Percentiles rank a stretch among this genome's conserved stretches.
phyloP scores from a whole-genome alignment of 2,888 invertebrate species.

The Aspidiotus rigidus region DNA sequence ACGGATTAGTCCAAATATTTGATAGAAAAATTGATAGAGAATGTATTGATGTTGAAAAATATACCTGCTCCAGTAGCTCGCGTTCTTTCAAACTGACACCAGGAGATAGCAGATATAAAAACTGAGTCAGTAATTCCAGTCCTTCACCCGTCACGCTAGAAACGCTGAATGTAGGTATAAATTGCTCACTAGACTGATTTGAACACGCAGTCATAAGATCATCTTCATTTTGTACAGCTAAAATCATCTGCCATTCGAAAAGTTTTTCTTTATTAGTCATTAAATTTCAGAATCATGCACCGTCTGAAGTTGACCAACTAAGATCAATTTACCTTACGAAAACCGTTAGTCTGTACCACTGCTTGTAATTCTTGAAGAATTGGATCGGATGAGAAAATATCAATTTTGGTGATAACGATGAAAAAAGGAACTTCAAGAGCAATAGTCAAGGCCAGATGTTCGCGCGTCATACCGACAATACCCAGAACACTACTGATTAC shows the following conservation, averaged over 20 bases:
- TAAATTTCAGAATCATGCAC: not conserved
- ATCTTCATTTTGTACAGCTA: conserved; percentile 57
- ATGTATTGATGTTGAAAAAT: conserved; percentile 27
- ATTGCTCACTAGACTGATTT: conserved; percentile 54
- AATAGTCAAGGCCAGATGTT: conserved; percentile 76
- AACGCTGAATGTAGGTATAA: conserved; percentile 74
- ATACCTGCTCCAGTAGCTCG: conserved; percentile 58
- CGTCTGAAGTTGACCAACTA: conserved; percentile 6
- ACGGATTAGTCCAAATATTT: not conserved
- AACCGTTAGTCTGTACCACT: conserved; percentile 57
- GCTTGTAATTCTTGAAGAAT: conserved; percentile 51
- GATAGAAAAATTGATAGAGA: not conserved
- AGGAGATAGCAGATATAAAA: conserved; percentile 73
- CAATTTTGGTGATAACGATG: conserved; percentile 87
- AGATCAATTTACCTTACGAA: conserved; percentile 44
- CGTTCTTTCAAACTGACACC: conserved; percentile 55
- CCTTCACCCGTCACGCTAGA: conserved; percentile 85
- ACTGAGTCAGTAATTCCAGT: conserved; percentile 69
- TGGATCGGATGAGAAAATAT: conserved; percentile 58
- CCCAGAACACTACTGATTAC: conserved; percentile 71
- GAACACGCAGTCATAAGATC: conserved; percentile 67
- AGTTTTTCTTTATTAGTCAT: not conserved
- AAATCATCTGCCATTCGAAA: conserved; percentile 48
- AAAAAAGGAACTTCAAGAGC: conserved; percentile 83
- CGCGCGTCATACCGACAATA: conserved; percentile 71